Evolutionary conservation across 2,888 invertebrate genomes (phyloP).

Genomic region (Melolontha melolontha): DNA sequence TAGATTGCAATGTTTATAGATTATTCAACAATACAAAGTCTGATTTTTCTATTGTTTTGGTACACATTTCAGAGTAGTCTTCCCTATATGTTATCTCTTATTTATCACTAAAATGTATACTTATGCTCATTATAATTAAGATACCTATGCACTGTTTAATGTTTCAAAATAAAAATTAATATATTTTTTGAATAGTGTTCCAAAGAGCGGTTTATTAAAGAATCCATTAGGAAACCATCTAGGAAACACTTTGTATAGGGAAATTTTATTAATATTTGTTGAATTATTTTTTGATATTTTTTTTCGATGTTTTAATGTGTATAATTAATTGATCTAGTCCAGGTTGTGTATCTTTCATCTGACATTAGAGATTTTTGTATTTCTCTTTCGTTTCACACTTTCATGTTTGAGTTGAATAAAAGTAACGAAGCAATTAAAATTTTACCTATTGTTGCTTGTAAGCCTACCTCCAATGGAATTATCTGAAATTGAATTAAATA

Average conservation of each 20-base stretch:
- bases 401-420: not conserved
- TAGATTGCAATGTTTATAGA: too few relatives aligned
- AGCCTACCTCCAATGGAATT: constrained; percentile 33
- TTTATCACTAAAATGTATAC: too few relatives aligned
- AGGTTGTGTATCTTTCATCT: constrained; percentile 24
- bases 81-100: too few relatives aligned
- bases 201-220: constrained; percentile 24
- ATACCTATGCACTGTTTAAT: too few relatives aligned
- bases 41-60: too few relatives aligned
- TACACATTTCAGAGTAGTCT: too few relatives aligned
- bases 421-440: constrained; percentile 33
- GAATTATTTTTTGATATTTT: constrained; percentile 7
- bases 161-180: too few relatives aligned
- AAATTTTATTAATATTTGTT: not conserved
- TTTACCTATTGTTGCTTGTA: constrained; percentile 20
- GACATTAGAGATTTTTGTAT: not conserved
- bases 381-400: not conserved
- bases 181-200: not conserved
- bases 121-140: too few relatives aligned
- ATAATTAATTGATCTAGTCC: constrained; percentile 45
- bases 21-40: too few relatives aligned
- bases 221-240: not conserved
- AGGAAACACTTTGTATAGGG: too few relatives aligned
- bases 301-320: constrained; percentile 12
- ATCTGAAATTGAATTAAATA: constrained; percentile 19